Evolutionary conservation across 2,888 invertebrate genomes (phyloP).

Genomic region (Desoria tigrina): DNA sequence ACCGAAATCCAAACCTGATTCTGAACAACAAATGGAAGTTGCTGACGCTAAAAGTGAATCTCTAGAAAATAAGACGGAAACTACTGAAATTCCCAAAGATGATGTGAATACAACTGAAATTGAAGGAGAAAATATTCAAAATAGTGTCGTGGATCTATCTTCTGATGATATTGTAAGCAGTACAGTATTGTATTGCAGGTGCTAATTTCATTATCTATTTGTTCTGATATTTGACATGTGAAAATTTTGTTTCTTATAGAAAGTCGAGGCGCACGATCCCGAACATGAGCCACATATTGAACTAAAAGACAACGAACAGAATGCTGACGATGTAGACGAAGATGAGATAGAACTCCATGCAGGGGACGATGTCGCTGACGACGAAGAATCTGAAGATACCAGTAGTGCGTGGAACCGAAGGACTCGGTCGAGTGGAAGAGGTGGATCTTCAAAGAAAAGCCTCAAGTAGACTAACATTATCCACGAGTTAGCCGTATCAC

Average conservation of each 20-base stretch:
- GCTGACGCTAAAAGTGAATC: conserved; percentile 7
- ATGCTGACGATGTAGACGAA: conserved; percentile 48
- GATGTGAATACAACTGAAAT: conserved; percentile 3
- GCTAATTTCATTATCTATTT: not conserved
- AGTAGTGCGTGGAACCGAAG: conserved; percentile 38
- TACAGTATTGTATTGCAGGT: conserved; percentile 4
- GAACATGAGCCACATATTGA: not conserved
- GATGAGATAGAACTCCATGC: conserved; percentile 54
- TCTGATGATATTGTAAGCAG: conserved; percentile 8
- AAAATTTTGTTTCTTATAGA: too few species aligned
- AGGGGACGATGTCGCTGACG: conserved; percentile 46
- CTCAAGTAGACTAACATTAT: not conserved
- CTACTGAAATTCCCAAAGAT: not conserved
- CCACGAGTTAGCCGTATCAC: too few species aligned
- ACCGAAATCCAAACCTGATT: not conserved
- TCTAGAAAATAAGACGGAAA: conserved; percentile 14
- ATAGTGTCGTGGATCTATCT: conserved; percentile 21
- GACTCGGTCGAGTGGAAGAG: conserved; percentile 39
- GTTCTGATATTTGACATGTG: too few species aligned
- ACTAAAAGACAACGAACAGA: conserved; percentile 23
- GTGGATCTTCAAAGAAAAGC: conserved; percentile 24
- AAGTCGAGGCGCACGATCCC: not conserved
- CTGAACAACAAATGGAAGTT: not conserved
- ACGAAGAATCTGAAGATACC: conserved; percentile 33
- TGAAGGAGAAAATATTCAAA: conserved; percentile 12